These are phyloP conservation scores for Nephila pilipes DNA, from an alignment of 1,140 invertebrate species.

Conservation along the genomic window DNA sequence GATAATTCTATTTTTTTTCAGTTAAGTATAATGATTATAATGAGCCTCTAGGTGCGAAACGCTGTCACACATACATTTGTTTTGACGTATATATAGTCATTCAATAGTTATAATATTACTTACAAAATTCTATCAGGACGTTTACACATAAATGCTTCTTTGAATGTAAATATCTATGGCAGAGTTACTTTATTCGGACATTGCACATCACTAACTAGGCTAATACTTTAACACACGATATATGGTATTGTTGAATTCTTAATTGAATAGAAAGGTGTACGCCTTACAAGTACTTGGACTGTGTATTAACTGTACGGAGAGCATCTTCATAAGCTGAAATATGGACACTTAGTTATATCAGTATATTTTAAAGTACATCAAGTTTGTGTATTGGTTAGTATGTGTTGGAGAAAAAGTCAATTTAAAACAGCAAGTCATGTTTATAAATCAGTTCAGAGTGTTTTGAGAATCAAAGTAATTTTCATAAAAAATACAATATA, in stretches of 20 bases:
- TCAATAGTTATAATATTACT: neutral
- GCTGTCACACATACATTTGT: neutral
- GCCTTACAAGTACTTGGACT: constrained; percentile 12
- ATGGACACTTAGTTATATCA: no score
- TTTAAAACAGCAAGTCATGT: no score
- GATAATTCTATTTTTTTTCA: constrained; percentile 16
- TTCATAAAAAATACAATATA: no score
- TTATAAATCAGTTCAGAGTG: no score
- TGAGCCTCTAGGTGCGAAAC: neutral
- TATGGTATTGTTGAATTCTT: constrained; percentile 4
- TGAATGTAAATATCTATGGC: constrained; percentile 35
- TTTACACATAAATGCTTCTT: constrained; percentile 50
- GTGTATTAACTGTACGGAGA: neutral
- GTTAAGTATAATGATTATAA: neutral
- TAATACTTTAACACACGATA: constrained; percentile 41
- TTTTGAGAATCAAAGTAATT: no score
- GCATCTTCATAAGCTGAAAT: neutral
- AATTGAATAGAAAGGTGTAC: constrained; percentile 3
- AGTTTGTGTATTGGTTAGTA: no score
- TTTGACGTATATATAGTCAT: constrained; percentile 1
- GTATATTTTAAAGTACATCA: no score
- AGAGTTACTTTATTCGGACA: constrained; percentile 29
- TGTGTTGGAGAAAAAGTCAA: no score
- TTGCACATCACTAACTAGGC: constrained; percentile 19
- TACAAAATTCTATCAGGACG: constrained; percentile 38